These are phyloP conservation scores for Orthosia incerta DNA, from an alignment of 2,888 invertebrate species.

Conservation along the genomic window DNA sequence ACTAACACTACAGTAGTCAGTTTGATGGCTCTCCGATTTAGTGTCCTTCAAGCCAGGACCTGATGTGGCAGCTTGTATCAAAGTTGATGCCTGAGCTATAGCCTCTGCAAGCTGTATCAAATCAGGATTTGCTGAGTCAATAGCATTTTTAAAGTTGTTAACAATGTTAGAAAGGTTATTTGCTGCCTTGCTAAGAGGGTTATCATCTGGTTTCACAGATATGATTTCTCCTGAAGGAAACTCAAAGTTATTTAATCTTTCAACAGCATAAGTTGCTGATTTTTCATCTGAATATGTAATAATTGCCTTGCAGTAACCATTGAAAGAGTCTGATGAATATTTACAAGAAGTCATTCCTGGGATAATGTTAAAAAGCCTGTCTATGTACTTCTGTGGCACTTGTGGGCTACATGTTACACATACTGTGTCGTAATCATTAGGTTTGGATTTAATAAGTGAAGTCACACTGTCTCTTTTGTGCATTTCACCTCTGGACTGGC, in stretches of 20 bases:
- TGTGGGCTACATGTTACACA: conserved; percentile 94
- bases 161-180: conserved; percentile 82
- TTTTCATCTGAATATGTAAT: conserved; percentile 83
- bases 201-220: conserved; percentile 93
- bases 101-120: conserved; percentile 94
- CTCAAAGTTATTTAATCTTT: conserved; percentile 97
- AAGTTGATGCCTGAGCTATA: conserved; percentile 94
- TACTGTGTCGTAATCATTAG: conserved; percentile 92
- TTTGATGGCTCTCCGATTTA: conserved; percentile 69
- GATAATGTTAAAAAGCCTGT: conserved; percentile 96
- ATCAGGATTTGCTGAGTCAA: conserved; percentile 84
- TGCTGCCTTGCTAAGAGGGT: conserved; percentile 82
- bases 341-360: conserved; percentile 91
- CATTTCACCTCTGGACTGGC: conserved; percentile 57
- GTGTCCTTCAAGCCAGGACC: conserved; percentile 64
- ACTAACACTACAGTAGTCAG: conserved; percentile 91
- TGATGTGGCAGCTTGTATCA: conserved; percentile 93
- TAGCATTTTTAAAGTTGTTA: conserved; percentile 82
- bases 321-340: conserved; percentile 87
- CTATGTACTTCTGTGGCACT: conserved; percentile 94
- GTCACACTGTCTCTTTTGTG: conserved; percentile 65
- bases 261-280: conserved; percentile 92
- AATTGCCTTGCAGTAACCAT: conserved; percentile 83
- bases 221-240: conserved; percentile 97
- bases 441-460: conserved; percentile 71